These are phyloP conservation scores for Petrolisthes manimaculis DNA, from an alignment of 2,888 invertebrate genomes.

Conservation along the genomic window DNA sequence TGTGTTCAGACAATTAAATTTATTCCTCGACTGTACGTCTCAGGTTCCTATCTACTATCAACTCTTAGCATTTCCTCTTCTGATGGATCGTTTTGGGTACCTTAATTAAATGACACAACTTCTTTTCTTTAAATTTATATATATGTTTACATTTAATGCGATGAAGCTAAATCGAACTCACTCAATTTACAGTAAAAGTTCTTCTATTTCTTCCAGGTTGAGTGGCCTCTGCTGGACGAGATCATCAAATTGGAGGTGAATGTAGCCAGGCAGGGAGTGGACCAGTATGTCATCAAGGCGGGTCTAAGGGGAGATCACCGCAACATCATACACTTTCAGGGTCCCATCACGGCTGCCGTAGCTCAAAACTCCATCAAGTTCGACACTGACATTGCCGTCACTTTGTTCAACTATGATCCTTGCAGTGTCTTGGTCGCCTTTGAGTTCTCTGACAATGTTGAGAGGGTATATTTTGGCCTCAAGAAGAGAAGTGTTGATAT, in stretches of 20 bases:
- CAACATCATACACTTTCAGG: neutral
- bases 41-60: no score
- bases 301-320: neutral
- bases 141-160: no score
- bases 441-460: neutral
- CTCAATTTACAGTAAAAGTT: neutral
- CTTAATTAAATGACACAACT: no score
- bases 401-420: neutral
- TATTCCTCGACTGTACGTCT: no score
- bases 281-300: neutral
- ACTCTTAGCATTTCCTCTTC: no score
- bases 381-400: neutral
- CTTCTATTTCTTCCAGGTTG: neutral
- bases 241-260: neutral
- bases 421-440: neutral
- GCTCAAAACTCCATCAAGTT: neutral
- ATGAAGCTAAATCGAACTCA: no score
- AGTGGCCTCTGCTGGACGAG: neutral
- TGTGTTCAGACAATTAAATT: no score
- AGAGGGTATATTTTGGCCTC: neutral
- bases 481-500: neutral
- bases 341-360: constrained; percentile 14
- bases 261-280: neutral
- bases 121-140: no score
- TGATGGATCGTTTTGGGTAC: no score